Conservation (phyloP, 2,797 vertebrate species). For the Enteromius afrohamiltoni region DNA sequence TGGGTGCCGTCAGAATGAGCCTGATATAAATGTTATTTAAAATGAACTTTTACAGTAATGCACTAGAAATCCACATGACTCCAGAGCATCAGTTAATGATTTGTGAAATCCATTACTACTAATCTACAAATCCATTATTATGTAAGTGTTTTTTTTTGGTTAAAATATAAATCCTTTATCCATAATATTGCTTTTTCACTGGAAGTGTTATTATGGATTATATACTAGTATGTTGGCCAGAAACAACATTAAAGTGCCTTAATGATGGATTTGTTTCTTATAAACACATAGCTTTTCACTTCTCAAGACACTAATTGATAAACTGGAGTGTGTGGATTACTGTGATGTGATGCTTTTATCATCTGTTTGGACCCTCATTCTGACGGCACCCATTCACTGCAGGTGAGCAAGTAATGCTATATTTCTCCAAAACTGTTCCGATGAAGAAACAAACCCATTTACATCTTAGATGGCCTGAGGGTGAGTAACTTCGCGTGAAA, state of each 20-base stretch:
- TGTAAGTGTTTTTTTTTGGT: background rate
- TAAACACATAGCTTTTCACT: background rate
- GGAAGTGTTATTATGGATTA: background rate
- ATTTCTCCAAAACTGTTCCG: background rate
- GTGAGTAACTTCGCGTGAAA: background rate
- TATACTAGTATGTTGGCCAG: background rate
- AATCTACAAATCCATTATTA: background rate
- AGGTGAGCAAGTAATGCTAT: background rate
- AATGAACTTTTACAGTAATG: background rate
- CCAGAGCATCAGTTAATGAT: background rate
- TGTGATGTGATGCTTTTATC: background rate
- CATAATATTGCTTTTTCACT: background rate
- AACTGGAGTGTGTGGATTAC: background rate
- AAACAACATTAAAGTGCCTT: background rate
- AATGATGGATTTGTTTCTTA: background rate
- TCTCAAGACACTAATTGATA: background rate
- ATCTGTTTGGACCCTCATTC: background rate
- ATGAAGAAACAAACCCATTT: background rate
- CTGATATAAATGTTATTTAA: background rate
- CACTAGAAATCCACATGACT: background rate
- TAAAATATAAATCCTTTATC: background rate
- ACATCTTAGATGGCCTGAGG: background rate
- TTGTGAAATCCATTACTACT: background rate
- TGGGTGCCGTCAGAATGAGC: background rate
- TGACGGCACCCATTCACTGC: background rate